Conservation (phyloP, 2,888 invertebrate genomes). For the Malthinus flaveolus region DNA sequence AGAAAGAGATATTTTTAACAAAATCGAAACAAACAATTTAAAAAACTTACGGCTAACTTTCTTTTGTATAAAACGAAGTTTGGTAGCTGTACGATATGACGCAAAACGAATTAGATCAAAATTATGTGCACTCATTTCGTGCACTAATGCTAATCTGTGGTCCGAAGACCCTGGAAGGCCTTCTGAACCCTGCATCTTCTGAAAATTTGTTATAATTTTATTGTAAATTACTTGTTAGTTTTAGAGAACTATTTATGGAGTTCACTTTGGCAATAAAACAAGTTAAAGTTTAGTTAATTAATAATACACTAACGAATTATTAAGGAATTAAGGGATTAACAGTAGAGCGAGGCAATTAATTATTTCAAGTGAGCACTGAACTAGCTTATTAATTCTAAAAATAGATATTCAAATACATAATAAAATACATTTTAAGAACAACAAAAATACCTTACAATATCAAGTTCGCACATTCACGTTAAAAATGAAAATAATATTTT, state of each 20-base stretch:
- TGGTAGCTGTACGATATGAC: constrained; percentile 96
- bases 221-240: not conserved
- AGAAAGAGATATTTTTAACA: constrained; percentile 48
- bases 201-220: constrained; percentile 2
- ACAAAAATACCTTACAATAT: not conserved
- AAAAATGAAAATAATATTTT: too few relatives aligned
- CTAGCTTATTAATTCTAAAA: constrained; percentile 2
- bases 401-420: constrained; percentile 1
- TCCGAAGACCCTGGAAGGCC: constrained; percentile 56
- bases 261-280: not conserved
- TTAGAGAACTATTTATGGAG: not conserved
- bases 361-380: constrained; percentile 3
- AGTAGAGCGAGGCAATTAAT: not conserved
- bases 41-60: constrained; percentile 88
- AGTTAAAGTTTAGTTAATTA: too few relatives aligned
- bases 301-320: not conserved
- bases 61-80: constrained; percentile 96
- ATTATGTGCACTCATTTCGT: constrained; percentile 88
- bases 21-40: not conserved
- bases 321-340: not conserved
- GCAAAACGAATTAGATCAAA: constrained; percentile 97
- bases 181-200: constrained; percentile 50
- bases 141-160: constrained; percentile 76
- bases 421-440: not conserved
- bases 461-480: too few relatives aligned